Conservation (phyloP, 2,113 vertebrate genomes). For the Sorex fumeus region DNA sequence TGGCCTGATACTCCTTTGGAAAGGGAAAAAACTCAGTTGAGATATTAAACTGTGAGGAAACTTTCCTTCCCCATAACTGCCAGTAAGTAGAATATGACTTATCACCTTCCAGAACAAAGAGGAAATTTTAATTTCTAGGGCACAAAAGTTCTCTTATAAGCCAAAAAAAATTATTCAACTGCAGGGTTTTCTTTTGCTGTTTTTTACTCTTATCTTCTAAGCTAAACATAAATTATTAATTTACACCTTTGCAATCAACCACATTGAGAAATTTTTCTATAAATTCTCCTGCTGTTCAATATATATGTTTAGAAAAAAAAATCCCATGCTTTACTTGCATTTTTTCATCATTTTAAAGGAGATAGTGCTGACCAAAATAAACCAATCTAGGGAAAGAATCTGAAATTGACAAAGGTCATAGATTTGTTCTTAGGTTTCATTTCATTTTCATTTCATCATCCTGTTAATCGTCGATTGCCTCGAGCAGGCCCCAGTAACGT, state of each 20-base stretch:
- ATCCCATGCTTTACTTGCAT: slow-evolving; percentile 18
- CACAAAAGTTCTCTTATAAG: background rate
- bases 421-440: background rate
- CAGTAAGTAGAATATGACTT: background rate
- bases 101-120: background rate
- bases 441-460: too few species aligned
- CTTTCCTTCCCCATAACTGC: background rate
- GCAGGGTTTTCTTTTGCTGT: slow-evolving; percentile 43
- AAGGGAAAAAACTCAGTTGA: background rate
- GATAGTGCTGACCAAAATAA: background rate
- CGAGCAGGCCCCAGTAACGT: too few species aligned
- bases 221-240: slow-evolving; percentile 11
- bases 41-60: background rate
- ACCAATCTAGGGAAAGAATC: background rate
- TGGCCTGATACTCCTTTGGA: background rate
- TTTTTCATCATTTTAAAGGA: slow-evolving; percentile 55
- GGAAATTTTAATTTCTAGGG: slow-evolving; percentile 14
- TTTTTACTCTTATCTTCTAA: slow-evolving; percentile 58
- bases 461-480: too few species aligned
- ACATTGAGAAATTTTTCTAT: slow-evolving; percentile 50
- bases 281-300: slow-evolving; percentile 46
- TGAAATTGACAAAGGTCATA: background rate
- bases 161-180: slow-evolving; percentile 41
- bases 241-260: slow-evolving; percentile 65
- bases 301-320: slow-evolving; percentile 50